Conservation (phyloP, 1,140 invertebrate genomes). For the Adoxophyes honmai region DNA sequence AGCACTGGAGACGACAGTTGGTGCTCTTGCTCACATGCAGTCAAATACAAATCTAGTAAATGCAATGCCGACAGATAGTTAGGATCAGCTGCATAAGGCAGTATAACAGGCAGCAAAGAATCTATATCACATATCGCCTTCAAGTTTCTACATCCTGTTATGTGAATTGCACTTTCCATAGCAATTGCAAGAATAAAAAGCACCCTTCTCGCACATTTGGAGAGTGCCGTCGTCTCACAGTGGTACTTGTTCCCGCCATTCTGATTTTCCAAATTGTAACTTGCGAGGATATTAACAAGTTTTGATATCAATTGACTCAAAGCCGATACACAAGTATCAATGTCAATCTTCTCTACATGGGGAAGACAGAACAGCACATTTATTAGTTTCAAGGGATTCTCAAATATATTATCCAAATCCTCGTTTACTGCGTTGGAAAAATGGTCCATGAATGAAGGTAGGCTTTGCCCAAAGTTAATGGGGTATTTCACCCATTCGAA, state of each 20-base stretch:
- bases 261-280: slow-evolving; percentile 48
- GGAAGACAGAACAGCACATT: slow-evolving; percentile 80
- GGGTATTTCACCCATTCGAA: slow-evolving; percentile 82
- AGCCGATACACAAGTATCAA: slow-evolving; percentile 43
- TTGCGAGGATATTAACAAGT: slow-evolving; percentile 45
- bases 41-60: slow-evolving; percentile 76
- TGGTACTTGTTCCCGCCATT: slow-evolving; percentile 47
- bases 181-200: slow-evolving; percentile 76
- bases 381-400: slow-evolving; percentile 70
- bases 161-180: slow-evolving; percentile 79
- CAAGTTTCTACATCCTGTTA: slow-evolving; percentile 70
- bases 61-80: slow-evolving; percentile 65
- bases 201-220: slow-evolving; percentile 51
- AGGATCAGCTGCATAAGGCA: slow-evolving; percentile 61
- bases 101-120: slow-evolving; percentile 44
- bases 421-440: slow-evolving; percentile 48
- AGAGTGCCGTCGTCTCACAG: slow-evolving; percentile 45
- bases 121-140: slow-evolving; percentile 66
- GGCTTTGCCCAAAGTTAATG: slow-evolving; percentile 78
- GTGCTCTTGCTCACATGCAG: slow-evolving; percentile 67
- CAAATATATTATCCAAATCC: slow-evolving; percentile 53
- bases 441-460: slow-evolving; percentile 53
- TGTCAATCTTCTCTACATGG: slow-evolving; percentile 77
- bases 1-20: slow-evolving; percentile 68
- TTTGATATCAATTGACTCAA: slow-evolving; percentile 47